Evolutionary conservation across 2,113 vertebrate genomes (phyloP).

Genomic region (Festucalex cinctus): DNA sequence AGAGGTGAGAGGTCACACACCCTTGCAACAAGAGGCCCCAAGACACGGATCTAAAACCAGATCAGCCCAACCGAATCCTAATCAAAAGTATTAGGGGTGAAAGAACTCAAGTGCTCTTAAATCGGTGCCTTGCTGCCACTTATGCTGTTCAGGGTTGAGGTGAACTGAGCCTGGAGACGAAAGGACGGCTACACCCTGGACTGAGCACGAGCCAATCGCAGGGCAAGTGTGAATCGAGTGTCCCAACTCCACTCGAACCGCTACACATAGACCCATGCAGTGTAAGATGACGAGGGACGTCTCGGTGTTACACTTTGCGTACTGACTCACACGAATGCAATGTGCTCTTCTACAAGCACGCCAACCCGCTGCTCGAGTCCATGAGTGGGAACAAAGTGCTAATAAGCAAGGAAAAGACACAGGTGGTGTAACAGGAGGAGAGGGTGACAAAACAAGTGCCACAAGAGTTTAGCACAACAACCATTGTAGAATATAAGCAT

Average conservation of each 20-base stretch:
- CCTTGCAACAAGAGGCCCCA: slow-evolving; percentile 57
- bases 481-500: slow-evolving; percentile 19
- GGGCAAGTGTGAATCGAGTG: background rate
- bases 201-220: background rate
- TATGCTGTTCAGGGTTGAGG: background rate
- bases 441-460: slow-evolving; percentile 29
- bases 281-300: slow-evolving; percentile 42
- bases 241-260: background rate
- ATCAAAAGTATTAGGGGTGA: slow-evolving; percentile 51
- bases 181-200: background rate
- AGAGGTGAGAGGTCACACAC: slow-evolving; percentile 66
- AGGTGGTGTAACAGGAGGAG: slow-evolving; percentile 24
- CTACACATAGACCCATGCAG: slow-evolving; percentile 54
- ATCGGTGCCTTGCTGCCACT: slow-evolving; percentile 59
- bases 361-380: slow-evolving; percentile 42
- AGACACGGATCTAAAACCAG: slow-evolving; percentile 69
- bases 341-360: slow-evolving; percentile 6
- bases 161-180: background rate
- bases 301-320: slow-evolving; percentile 31
- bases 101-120: slow-evolving; percentile 66
- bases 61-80: slow-evolving; percentile 64
- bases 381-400: slow-evolving; percentile 55
- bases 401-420: slow-evolving; percentile 43
- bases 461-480: slow-evolving; percentile 36
- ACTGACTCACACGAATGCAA: slow-evolving; percentile 43